Evolutionary conservation across 64 coral and sea anemone genomes (phyloP), one percentile per base, ranked within the genome.

Genomic region (Actinia equina): DNA sequence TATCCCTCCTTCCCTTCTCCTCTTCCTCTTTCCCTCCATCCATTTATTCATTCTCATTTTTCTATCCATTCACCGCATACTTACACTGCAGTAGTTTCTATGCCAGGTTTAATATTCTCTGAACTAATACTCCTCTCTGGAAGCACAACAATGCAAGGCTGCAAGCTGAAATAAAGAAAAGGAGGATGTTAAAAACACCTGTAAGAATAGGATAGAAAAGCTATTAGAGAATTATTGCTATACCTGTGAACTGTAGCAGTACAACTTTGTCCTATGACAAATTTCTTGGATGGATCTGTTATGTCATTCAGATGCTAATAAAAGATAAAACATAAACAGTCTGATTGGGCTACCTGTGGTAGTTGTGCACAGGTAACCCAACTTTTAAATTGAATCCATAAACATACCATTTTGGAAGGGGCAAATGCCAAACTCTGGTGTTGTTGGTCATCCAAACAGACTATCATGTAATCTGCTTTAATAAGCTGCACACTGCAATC

Each of bases 281-380:
- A 98, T 44, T 86, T 85, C 59, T 90, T 98, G 49, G 91, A 86
- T 56, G 92, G 81, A 86, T 98, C 92, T n/a, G 88, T 85, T 41
- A 98, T 91, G 76, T 98, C 95, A 77, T 98, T 98, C 59, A 98
- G 88, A 88, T 91, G 86, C 95, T 98, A 62, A 37, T 37, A 37
- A 37, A 2, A 46, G n/a, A n/a, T 0, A 23, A 22, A 74, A 27
- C 2, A 5, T 65, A 7, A 65, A 14, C 0, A n/a, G 22, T 22
- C 22, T 14, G n/a, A 65, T 11, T 65, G 62, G 62, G 62, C 10
- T 65, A n/a, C 62, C 62, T 65, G 62, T 65, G 62, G 0, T 74
- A 37, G 10, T 0, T 16, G 25, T 3, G 13, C 10, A 74, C 69
- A 74, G 69, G 7, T 42, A 74, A 27, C 69, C 69, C 27, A 42